A percentile compares a stretch with the other conserved stretches of the same genome.
Evolutionary conservation across 2,113 vertebrate species (phyloP).

Genomic region (Hyla sarda): DNA sequence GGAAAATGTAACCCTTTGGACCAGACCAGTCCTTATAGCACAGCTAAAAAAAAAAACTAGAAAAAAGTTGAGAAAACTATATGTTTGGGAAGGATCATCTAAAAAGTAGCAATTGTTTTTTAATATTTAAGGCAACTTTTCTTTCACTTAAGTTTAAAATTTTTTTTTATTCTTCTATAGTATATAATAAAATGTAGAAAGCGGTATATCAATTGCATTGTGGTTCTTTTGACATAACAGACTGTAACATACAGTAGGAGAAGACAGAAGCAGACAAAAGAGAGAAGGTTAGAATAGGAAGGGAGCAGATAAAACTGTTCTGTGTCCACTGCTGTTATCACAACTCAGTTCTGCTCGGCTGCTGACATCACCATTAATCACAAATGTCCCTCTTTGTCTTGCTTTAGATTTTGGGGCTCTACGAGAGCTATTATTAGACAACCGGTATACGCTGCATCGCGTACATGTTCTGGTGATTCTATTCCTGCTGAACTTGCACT

Average conservation of each 20-base stretch:
- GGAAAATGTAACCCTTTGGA: too few relatives aligned
- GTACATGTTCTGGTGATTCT: constrained; percentile 32
- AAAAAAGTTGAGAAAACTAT: too few relatives aligned
- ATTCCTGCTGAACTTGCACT: constrained; percentile 37
- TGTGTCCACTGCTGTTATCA: constrained; percentile 35
- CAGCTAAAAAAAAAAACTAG: too few relatives aligned
- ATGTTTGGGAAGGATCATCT: too few relatives aligned
- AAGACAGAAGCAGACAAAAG: constrained; percentile 16
- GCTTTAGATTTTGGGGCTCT: constrained; percentile 41
- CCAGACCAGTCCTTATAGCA: too few relatives aligned
- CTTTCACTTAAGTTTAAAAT: too few relatives aligned
- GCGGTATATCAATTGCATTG: background rate
- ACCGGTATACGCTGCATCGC: constrained; percentile 9
- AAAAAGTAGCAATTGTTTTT: too few relatives aligned
- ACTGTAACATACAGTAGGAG: background rate
- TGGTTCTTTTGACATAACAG: too few relatives aligned
- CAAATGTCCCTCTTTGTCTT: constrained; percentile 48
- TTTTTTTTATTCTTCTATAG: background rate
- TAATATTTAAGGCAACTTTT: too few relatives aligned
- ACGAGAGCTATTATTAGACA: constrained; percentile 36
- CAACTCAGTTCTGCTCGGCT: constrained; percentile 22
- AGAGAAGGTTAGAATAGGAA: background rate
- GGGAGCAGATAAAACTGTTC: constrained; percentile 21
- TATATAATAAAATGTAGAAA: background rate
- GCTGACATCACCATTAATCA: constrained; percentile 50